Conservation (phyloP, 2,888 invertebrate genomes). For the Sminthurinus aureus region DNA sequence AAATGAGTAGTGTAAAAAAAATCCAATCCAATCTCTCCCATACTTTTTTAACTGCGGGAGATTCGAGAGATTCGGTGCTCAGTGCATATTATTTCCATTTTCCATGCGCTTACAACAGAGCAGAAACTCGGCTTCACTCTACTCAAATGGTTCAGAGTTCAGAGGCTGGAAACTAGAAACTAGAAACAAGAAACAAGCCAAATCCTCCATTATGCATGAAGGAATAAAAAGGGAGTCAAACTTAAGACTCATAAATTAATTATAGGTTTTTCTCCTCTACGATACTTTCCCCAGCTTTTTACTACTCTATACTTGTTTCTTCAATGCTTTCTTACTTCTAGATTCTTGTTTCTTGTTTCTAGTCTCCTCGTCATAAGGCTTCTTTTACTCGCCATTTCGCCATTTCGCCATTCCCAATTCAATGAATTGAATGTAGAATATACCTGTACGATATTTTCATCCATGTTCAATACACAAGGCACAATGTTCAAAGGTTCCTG, state of each 20-base stretch:
- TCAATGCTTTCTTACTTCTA: neutral
- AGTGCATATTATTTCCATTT: too few relatives aligned
- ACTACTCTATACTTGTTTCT: too few relatives aligned
- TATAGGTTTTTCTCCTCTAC: constrained; percentile 14
- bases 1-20: neutral
- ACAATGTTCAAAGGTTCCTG: too few relatives aligned
- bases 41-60: too few relatives aligned
- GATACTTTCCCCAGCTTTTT: neutral
- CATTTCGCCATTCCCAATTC: too few relatives aligned
- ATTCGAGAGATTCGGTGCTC: too few relatives aligned
- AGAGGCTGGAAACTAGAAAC: neutral
- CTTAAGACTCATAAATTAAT: constrained; percentile 27
- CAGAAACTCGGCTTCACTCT: neutral
- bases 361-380: constrained; percentile 1
- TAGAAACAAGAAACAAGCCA: neutral
- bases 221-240: neutral
- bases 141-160: neutral
- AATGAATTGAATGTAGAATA: too few relatives aligned
- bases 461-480: too few relatives aligned
- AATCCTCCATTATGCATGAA: constrained; percentile 15
- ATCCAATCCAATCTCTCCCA: too few relatives aligned
- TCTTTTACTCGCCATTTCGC: constrained; percentile 9
- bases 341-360: neutral
- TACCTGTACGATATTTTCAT: too few relatives aligned
- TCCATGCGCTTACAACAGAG: neutral